Conservation (phyloP, 2,113 vertebrate species). For the Notarius quadriscutis region DNA sequence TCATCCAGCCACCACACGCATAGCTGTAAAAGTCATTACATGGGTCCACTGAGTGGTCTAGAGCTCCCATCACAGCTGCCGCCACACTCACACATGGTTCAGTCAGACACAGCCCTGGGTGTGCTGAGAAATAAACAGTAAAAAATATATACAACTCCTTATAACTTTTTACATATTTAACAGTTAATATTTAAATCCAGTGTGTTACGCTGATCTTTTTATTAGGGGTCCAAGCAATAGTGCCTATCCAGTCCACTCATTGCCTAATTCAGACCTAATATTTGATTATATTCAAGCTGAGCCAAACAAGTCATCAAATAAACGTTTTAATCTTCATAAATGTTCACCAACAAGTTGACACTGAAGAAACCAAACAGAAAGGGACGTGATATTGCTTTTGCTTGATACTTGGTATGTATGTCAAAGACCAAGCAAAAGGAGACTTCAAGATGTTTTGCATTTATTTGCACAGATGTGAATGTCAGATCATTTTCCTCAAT, state of each 20-base stretch:
- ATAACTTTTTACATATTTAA: background rate
- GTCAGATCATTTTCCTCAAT: too few species aligned
- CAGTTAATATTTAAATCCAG: background rate
- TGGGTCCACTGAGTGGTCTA: constrained; percentile 85
- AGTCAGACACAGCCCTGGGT: constrained; percentile 75
- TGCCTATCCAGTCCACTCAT: background rate
- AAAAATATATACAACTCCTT: background rate
- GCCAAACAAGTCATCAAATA: background rate
- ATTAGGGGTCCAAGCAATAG: background rate
- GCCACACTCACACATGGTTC: constrained; percentile 86
- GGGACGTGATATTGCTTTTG: background rate
- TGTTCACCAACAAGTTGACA: background rate
- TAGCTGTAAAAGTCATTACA: constrained; percentile 94
- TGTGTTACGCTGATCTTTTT: background rate
- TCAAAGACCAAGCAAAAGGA: too few species aligned
- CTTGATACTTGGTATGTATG: too few species aligned
- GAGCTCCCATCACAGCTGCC: constrained; percentile 80
- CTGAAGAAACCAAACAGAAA: background rate
- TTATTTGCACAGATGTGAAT: too few species aligned
- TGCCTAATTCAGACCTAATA: background rate
- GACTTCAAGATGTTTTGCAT: too few species aligned
- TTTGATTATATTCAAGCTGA: background rate
- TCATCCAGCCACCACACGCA: constrained; percentile 92
- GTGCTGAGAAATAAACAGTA: constrained; percentile 63
- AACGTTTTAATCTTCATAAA: background rate